A percentile compares a stretch with the other conserved stretches of the same genome.
Evolutionary conservation across 2,113 vertebrate genomes (phyloP).

Genomic region (Oplegnathus fasciatus): DNA sequence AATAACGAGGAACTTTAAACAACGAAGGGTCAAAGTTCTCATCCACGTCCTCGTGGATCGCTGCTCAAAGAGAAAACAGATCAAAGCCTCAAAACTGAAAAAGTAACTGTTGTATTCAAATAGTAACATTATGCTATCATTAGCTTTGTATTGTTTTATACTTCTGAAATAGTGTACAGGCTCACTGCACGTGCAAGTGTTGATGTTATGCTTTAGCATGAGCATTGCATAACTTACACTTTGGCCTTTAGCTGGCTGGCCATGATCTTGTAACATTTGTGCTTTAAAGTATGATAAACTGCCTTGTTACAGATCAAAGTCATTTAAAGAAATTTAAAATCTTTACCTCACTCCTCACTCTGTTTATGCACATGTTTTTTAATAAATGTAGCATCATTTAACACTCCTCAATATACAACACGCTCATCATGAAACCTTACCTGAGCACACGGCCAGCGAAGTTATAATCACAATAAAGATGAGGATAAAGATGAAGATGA

Average conservation of each 20-base stretch:
- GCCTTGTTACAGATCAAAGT: neutral
- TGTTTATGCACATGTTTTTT: neutral
- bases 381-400: neutral
- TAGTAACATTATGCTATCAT: neutral
- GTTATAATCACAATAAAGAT: constrained; percentile 46
- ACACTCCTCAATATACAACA: neutral
- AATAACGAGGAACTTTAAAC: constrained; percentile 70
- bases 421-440: constrained; percentile 51
- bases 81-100: neutral
- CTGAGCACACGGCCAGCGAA: constrained; percentile 60
- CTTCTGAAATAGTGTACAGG: neutral
- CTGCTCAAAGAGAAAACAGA: constrained; percentile 57
- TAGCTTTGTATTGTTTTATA: neutral
- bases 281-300: neutral
- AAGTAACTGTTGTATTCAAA: neutral
- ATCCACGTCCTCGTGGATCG: constrained; percentile 68
- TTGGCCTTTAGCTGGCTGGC: neutral
- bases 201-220: neutral
- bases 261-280: neutral
- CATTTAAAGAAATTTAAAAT: neutral
- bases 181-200: neutral
- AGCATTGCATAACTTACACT: neutral
- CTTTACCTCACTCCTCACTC: neutral
- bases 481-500: constrained; percentile 39
- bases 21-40: constrained; percentile 70